Evolutionary conservation across 2,888 invertebrate genomes (phyloP), one percentile per base, ranked within the genome.

Genomic region (Sinopyrophorus schimmeli): DNA sequence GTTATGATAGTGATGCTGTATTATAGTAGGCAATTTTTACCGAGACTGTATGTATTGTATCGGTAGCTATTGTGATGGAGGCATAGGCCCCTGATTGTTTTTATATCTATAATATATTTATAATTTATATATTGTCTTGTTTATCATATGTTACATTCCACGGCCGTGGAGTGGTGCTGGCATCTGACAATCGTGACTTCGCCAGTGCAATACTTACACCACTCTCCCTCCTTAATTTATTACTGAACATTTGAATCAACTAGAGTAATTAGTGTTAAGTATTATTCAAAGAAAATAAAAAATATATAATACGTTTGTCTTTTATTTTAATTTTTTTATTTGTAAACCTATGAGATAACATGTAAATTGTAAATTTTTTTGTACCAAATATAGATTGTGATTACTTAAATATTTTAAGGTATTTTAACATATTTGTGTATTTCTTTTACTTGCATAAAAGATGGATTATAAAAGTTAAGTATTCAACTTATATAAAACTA

Each of bases 61-160:
- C 69, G 71, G 71, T 70, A 69, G 70, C 71, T 71, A 70, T 65
- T 71, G 71, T 71, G 71, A 71, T 71, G 70, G 70, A 61, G 67
- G 60, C 61, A 54, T 49, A 60, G 59, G 59, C 66, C 65, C 69
- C 66, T 65, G 61, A 64, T 71, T 70, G 69, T 70, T 70, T 70
- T 70, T 67, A 66, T 68, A 67, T 68, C 64, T 64, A 67, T 59
- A 59, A 61, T 64, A 62, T 69, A 70, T 72, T 71, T 72, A 72
- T 72, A 71, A 71, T 72, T 71, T 73, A 71, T 71, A 71, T 69
- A 69, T 66, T 65, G 67, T 68, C 67, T 66, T 67, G 68, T 69
- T 70, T 70, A 44, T 68, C 65, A 53, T 58, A 54, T 60, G 55
- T 59, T 57, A 62, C 62, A 60, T 61, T 61, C 62, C 62, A 62